Conservation (phyloP, 2,888 invertebrate species). For the Drosophila sordidapex region DNA sequence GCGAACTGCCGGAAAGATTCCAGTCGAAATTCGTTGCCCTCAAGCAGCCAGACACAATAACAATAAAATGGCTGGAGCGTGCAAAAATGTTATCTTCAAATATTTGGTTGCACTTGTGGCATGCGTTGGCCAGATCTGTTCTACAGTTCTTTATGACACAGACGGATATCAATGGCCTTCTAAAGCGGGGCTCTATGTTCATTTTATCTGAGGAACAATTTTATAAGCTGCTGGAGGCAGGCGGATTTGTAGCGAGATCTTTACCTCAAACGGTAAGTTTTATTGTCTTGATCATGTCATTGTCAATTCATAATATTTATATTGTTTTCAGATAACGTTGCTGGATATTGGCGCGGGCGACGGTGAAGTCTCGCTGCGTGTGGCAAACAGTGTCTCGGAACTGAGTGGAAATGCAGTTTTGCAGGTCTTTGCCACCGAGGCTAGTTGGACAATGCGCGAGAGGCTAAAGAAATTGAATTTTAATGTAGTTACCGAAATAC, state of each 20-base stretch:
- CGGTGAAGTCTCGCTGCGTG: slow-evolving; percentile 94
- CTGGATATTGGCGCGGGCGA: slow-evolving; percentile 98
- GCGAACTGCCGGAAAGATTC: slow-evolving; percentile 76
- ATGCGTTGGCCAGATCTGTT: slow-evolving; percentile 93
- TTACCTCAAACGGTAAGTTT: slow-evolving; percentile 63
- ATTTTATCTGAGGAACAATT: slow-evolving; percentile 95
- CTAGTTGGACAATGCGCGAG: slow-evolving; percentile 94
- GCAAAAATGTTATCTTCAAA: slow-evolving; percentile 83
- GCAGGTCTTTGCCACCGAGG: slow-evolving; percentile 94
- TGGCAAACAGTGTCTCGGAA: slow-evolving; percentile 87
- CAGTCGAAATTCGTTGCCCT: slow-evolving; percentile 83
- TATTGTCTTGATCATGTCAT: not conserved
- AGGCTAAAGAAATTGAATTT: slow-evolving; percentile 88
- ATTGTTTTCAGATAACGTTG: slow-evolving; percentile 84
- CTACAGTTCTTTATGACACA: slow-evolving; percentile 96
- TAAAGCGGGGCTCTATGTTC: slow-evolving; percentile 98
- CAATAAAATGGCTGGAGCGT: slow-evolving; percentile 82
- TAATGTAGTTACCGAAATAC: slow-evolving; percentile 82
- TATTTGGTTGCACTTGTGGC: slow-evolving; percentile 95
- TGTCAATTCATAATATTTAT: not conserved
- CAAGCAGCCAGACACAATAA: slow-evolving; percentile 82
- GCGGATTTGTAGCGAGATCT: slow-evolving; percentile 74
- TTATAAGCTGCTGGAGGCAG: slow-evolving; percentile 83
- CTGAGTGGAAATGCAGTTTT: slow-evolving; percentile 86
- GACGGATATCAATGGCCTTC: slow-evolving; percentile 97